Conservation (phyloP, 1,140 invertebrate species). For the Drosophila tsacasi region DNA sequence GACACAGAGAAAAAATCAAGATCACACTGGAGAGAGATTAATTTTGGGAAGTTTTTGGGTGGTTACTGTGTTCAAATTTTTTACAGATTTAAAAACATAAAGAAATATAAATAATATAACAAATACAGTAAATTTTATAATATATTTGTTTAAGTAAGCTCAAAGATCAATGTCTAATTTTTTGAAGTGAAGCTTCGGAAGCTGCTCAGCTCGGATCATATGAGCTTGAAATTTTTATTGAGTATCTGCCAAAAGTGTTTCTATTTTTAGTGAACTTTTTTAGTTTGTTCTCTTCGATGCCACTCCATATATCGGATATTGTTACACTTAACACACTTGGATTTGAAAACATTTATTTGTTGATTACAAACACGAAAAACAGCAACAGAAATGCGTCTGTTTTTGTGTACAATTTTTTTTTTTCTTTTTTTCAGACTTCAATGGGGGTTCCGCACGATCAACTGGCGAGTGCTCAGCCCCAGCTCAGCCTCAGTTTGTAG, state of each 20-base stretch:
- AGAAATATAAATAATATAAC: too few species aligned
- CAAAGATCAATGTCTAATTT: background rate
- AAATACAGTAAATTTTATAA: background rate
- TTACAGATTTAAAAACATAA: too few species aligned
- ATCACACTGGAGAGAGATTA: background rate
- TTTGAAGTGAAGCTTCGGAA: constrained; percentile 5
- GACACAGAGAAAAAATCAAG: constrained; percentile 1
- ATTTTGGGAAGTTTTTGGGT: background rate
- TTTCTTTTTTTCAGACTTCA: constrained; percentile 26
- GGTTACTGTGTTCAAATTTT: fast-evolving
- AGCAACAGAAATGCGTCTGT: constrained; percentile 36
- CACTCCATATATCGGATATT: constrained; percentile 5
- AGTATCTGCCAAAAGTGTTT: constrained; percentile 10
- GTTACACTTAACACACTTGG: constrained; percentile 49
- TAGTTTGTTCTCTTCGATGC: constrained; percentile 9
- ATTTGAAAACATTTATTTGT: constrained; percentile 43
- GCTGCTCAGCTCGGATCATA: constrained; percentile 10
- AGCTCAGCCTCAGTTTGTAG: constrained; percentile 18
- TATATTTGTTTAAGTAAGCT: background rate
- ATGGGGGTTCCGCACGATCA: constrained; percentile 60
- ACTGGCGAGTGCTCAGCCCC: constrained; percentile 50
- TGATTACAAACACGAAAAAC: constrained; percentile 55
- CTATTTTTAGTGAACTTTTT: constrained; percentile 10
- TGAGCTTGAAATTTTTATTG: constrained; percentile 10
- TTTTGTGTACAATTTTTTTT: constrained; percentile 30